phyloP scores from a whole-genome alignment of 2,888 invertebrate species.

The Tetragnatha montana region DNA sequence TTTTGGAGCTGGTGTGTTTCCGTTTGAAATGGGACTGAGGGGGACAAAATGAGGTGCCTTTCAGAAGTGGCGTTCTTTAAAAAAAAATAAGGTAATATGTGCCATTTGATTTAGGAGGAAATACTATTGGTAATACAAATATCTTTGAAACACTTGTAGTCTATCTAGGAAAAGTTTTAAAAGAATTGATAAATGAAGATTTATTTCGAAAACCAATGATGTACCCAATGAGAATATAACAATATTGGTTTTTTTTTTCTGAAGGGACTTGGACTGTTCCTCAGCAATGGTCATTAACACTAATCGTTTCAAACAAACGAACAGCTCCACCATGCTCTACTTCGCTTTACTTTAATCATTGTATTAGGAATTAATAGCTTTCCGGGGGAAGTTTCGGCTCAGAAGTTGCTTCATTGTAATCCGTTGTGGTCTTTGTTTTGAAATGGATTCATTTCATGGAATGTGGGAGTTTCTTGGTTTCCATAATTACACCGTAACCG shows the following conservation, averaged over 20 bases:
- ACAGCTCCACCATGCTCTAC: background rate
- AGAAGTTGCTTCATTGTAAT: background rate
- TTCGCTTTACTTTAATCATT: background rate
- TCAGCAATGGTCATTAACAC: background rate
- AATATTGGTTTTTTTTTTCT: too few relatives aligned
- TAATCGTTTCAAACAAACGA: background rate
- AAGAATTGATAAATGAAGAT: too few relatives aligned
- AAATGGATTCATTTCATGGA: too few relatives aligned
- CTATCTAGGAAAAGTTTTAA: too few relatives aligned
- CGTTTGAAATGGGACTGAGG: background rate
- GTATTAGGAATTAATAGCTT: background rate
- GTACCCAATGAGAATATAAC: too few relatives aligned
- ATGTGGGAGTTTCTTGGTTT: too few relatives aligned
- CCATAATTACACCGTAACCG: too few relatives aligned
- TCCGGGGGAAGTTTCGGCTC: background rate
- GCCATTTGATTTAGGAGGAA: too few relatives aligned
- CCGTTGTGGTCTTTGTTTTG: background rate
- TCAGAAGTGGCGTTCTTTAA: background rate
- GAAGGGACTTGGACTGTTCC: background rate
- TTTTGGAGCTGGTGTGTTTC: background rate
- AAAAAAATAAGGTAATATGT: too few relatives aligned
- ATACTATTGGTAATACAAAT: too few relatives aligned
- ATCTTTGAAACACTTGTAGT: too few relatives aligned
- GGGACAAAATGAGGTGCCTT: background rate
- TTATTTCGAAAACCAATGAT: too few relatives aligned